Evolutionary conservation across 2,888 invertebrate genomes (phyloP), one percentile per base, ranked within the genome.

Genomic region (Ormia ochracea): DNA sequence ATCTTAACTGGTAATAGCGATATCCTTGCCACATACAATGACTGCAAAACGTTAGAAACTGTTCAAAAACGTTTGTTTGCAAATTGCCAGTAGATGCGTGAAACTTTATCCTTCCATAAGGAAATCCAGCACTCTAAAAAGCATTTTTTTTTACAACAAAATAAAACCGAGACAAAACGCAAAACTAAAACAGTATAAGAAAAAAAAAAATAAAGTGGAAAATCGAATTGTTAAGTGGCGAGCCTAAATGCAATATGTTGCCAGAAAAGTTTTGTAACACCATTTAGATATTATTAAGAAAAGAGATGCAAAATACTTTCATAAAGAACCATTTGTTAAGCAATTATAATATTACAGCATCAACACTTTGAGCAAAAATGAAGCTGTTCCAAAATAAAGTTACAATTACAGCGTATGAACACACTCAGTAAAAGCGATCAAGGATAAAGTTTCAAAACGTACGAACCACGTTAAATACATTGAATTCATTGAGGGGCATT

Each of bases 211-310:
- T 5, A 58, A 50, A 4, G 43, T 33, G 38, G 33, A 43, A 63
- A 61, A 76, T 56, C 72, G 72, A 80, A 80, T 76, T 80, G 63
- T 80, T 68, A 41, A 48, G 76, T 73, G 76, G 80, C 76, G 76
- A 80, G 80, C 76, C 80, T 73, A 72, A 66, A 45, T 72, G 80
- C 82, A 81, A 82, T 80, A 82, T 82, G 82, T 81, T 82, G 80
- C 80, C 80, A 65, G 56, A 81, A 79, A 81, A 80, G 66, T 82
- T 82, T 81, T 68, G 17, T 63, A 76, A 70, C 82, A 80, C 75
- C 69, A 82, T 82, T 80, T 80, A 54, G n/a, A n/a, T n/a, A n/a
- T n/a, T n/a, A 78, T 38, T 59, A 72, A 38, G 68, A 50, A 43
- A 72, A 61, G 50, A 33, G 66, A 80, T 72, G 76, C 61, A 66